Evolutionary conservation across 2,113 vertebrate species (phyloP).

Genomic region (Canis aureus): DNA sequence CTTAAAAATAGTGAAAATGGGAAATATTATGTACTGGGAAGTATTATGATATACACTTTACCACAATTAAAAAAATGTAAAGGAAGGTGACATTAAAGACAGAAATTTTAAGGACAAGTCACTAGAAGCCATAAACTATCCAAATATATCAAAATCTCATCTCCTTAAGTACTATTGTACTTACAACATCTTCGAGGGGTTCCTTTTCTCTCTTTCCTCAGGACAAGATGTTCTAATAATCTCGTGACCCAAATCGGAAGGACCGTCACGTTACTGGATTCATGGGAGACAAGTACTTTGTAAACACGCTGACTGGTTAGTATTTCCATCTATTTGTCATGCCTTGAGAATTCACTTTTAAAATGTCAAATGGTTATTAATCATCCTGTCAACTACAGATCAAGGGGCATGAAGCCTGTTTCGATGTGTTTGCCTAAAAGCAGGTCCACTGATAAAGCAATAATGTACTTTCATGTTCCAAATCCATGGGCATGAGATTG

Average conservation of each 20-base stretch:
- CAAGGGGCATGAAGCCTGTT: background rate
- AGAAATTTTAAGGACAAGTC: background rate
- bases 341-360: conserved; percentile 14
- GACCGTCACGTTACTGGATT: background rate
- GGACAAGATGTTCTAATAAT: background rate
- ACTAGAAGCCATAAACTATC: background rate
- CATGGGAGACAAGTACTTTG: background rate
- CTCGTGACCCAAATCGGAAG: background rate
- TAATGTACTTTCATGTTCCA: background rate
- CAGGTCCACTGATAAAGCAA: background rate
- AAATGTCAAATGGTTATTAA: conserved; percentile 29
- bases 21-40: background rate
- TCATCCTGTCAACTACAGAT: background rate
- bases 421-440: background rate
- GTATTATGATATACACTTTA: background rate
- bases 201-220: background rate
- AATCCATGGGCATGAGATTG: background rate
- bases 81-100: background rate
- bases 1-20: background rate
- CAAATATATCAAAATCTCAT: background rate
- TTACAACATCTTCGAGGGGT: background rate
- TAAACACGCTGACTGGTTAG: background rate
- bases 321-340: background rate
- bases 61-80: background rate
- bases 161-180: background rate